Conservation (phyloP, 2,888 invertebrate species). For the Altica lythri region DNA sequence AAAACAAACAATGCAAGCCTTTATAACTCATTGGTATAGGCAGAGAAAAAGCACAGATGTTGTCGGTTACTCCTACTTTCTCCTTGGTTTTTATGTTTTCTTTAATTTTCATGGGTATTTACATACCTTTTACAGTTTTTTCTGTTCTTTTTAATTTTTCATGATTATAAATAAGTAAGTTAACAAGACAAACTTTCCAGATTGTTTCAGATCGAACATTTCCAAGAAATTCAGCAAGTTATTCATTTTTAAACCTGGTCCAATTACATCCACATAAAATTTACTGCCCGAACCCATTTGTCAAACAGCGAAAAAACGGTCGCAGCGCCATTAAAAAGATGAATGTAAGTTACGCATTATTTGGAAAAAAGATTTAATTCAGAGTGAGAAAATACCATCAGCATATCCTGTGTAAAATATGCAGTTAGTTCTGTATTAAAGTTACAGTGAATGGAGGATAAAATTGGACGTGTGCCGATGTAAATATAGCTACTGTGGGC, state of each 20-base stretch:
- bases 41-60: too few relatives aligned
- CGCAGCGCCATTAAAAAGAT: constrained; percentile 27
- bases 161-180: too few relatives aligned
- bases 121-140: too few relatives aligned
- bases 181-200: too few relatives aligned
- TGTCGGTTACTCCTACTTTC: too few relatives aligned
- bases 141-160: too few relatives aligned
- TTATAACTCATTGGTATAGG: too few relatives aligned
- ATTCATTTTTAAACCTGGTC: constrained; percentile 5
- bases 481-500: constrained; percentile 60
- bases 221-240: too few relatives aligned
- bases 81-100: too few relatives aligned
- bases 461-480: constrained; percentile 59
- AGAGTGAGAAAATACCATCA: constrained; percentile 21
- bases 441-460: constrained; percentile 59
- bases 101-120: too few relatives aligned
- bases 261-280: constrained; percentile 26
- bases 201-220: too few relatives aligned
- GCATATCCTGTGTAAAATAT: constrained; percentile 35
- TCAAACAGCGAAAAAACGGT: constrained; percentile 24
- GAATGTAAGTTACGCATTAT: constrained; percentile 31
- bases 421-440: constrained; percentile 42
- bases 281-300: constrained; percentile 22
- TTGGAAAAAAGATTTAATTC: constrained; percentile 30
- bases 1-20: too few relatives aligned